A percentile compares a stretch with the other conserved stretches of the same genome.
Conservation (phyloP, 1,140 invertebrate genomes). For the Trichonephila inaurata region DNA sequence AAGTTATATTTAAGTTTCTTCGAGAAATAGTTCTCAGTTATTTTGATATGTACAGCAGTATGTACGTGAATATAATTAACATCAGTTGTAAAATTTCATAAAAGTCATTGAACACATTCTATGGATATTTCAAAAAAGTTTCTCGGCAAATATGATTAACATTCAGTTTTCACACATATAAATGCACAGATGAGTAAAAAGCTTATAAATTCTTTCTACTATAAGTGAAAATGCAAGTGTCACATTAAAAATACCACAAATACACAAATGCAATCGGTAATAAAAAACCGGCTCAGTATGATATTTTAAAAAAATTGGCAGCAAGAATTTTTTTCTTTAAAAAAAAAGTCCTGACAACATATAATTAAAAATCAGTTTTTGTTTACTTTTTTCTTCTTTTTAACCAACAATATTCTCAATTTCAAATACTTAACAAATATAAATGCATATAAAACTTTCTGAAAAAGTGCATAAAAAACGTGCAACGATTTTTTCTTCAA, state of each 20-base stretch:
- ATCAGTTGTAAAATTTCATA: neutral
- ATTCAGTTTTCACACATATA: constrained; percentile 1
- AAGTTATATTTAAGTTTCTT: neutral
- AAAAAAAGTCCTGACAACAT: neutral
- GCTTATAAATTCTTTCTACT: neutral
- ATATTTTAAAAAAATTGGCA: neutral
- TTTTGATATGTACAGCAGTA: neutral
- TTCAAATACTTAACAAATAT: neutral
- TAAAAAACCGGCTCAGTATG: neutral
- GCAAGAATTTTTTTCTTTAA: neutral
- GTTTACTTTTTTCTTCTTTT: neutral
- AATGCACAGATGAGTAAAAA: neutral
- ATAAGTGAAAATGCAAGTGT: neutral
- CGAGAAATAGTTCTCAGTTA: neutral
- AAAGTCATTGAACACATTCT: neutral
- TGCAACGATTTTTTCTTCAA: neutral
- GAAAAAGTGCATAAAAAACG: constrained; percentile 2
- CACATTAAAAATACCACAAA: neutral
- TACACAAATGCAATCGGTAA: neutral
- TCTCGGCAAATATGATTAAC: neutral
- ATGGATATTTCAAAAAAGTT: neutral
- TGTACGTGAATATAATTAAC: neutral
- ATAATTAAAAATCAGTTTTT: neutral
- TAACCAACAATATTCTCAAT: neutral
- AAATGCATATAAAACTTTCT: constrained; percentile 43